Base-by-base conservation (phyloP, 2,888 invertebrate species). In the Cotesia congregata region DNA sequence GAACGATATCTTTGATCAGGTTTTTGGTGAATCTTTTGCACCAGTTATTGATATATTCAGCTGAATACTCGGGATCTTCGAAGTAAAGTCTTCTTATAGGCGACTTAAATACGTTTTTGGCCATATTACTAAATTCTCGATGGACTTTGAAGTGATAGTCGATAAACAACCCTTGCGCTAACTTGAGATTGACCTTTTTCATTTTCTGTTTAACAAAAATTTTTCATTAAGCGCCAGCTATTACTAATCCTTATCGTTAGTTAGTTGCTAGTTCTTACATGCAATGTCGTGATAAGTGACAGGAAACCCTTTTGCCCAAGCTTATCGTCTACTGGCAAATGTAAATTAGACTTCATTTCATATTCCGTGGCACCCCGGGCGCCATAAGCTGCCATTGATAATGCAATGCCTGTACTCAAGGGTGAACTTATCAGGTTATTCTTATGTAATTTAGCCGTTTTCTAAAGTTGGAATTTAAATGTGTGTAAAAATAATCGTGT, bases 1-100 rank as follows among this genome's bases (percentile, higher is more conserved):
- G 87, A 70, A 98, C 89, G 1, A 98, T 90, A 83, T 97, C 91
- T 82, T 93, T 93, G 76, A 98, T 98, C 88, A 94, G 96, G 6
- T 94, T 90, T 73, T 95, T 93, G 0, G 98, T 98, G 85, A 95
- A 92, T 5, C 92, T 88, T 85, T 94, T 93, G 61, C 93, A 96
- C 96, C 97, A 97, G 59, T 88, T 83, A 86, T 98, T 98, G 69
- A 98, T 96, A 0, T 86, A 88, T 5, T 87, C 80, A 4, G 90
- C 89, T 0, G 90, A 82, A 0, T 91, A 91, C 1, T 86, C 88
- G 0, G 82, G 83, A 0, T 91, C 87, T 0, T 74, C 82, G 83
- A 96, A 96, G 84, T 95, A 88, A 0, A 95, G 30, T 30, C 79
- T 68, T 90, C 90, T 83, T 94, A 91, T 5, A 93, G 91, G 30